Conservation (phyloP, 2,888 invertebrate genomes). For the Dicycla oo region DNA sequence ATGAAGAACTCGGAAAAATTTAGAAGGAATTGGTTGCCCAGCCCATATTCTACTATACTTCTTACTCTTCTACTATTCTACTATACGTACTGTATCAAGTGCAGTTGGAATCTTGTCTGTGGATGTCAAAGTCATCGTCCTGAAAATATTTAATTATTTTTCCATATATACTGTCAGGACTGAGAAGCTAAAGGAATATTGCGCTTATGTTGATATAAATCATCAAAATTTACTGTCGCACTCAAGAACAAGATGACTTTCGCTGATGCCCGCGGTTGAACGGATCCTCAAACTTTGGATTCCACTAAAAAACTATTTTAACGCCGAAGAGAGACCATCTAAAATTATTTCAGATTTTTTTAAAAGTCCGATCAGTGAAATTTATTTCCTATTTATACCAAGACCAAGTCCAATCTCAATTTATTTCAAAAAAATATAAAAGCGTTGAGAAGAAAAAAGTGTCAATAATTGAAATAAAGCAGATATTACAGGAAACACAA, state of each 20-base stretch:
- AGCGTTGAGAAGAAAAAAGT: conserved; percentile 7
- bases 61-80: too few relatives aligned
- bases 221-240: conserved; percentile 24
- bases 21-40: too few relatives aligned
- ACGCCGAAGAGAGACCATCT: background rate
- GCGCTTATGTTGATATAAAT: conserved; percentile 31
- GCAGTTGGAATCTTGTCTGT: too few relatives aligned
- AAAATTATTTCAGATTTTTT: background rate
- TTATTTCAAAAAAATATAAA: background rate
- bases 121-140: too few relatives aligned
- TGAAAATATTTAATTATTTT: too few relatives aligned
- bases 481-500: conserved; percentile 27
- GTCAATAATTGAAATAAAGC: conserved; percentile 34
- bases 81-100: too few relatives aligned
- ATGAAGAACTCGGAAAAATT: conserved; percentile 15
- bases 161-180: background rate
- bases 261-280: conserved; percentile 25
- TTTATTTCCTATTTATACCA: background rate
- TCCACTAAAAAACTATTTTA: conserved; percentile 11
- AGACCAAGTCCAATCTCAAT: conserved; percentile 6
- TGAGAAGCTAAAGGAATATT: background rate
- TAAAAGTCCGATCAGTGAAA: background rate
- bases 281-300: conserved; percentile 32
- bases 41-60: too few relatives aligned
- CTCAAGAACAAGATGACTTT: conserved; percentile 39